A percentile compares a stretch with the other conserved stretches of the same genome.
Evolutionary conservation across 2,113 vertebrate genomes (phyloP).

Genomic region (Microcebus lehilahytsara): DNA sequence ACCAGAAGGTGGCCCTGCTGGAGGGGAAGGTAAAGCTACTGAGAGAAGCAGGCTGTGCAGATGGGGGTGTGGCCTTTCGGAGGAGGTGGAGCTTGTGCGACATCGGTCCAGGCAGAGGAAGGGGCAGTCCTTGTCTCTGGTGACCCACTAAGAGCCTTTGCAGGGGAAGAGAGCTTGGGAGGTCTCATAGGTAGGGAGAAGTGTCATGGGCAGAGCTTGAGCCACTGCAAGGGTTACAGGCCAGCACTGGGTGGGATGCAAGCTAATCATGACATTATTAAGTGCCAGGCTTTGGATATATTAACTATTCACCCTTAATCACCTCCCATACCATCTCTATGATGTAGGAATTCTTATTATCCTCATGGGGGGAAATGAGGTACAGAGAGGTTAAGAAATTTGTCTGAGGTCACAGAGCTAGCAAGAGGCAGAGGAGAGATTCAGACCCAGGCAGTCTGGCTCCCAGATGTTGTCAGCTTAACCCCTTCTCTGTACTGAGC

Average conservation of each 20-base stretch:
- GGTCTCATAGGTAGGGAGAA: background rate
- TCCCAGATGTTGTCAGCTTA: background rate
- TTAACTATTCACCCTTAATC: conserved; percentile 13
- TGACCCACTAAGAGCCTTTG: background rate
- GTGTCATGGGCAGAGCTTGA: background rate
- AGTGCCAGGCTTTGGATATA: background rate
- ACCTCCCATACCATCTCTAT: background rate
- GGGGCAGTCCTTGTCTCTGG: background rate
- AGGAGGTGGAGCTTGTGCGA: background rate
- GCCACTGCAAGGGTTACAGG: background rate
- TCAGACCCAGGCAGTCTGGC: background rate
- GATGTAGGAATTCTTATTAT: background rate
- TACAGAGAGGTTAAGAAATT: conserved; percentile 40
- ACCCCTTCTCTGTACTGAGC: background rate
- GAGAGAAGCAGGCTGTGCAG: background rate
- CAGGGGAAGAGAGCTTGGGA: background rate
- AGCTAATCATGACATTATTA: background rate
- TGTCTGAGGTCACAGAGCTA: background rate
- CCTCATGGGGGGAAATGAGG: background rate
- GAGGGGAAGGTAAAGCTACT: background rate
- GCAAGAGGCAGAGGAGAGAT: background rate
- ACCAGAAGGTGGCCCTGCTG: background rate
- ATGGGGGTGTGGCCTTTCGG: background rate
- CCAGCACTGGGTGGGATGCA: background rate
- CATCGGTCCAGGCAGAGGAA: background rate